A percentile compares a stretch with the other conserved stretches of the same genome.
Evolutionary conservation across 2,113 vertebrate genomes (phyloP).

Genomic region (Pampusana beccarii): DNA sequence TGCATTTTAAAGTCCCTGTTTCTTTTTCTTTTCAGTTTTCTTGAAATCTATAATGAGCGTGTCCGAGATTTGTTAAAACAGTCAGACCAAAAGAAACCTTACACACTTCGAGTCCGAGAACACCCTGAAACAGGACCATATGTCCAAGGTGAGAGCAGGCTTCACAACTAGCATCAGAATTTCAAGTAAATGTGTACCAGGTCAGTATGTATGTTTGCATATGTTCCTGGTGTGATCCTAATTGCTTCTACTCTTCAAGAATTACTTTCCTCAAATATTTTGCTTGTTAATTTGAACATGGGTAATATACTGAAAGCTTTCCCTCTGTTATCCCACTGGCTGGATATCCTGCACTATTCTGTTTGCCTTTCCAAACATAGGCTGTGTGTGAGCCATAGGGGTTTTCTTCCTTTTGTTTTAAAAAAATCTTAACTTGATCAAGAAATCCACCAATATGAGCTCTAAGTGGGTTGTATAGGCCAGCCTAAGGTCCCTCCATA

Average conservation of each 20-base stretch:
- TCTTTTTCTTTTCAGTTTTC: constrained; percentile 79
- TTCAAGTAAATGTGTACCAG: background rate
- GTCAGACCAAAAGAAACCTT: constrained; percentile 83
- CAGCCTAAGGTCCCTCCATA: background rate
- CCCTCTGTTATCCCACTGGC: background rate
- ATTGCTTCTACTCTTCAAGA: background rate
- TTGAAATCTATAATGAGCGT: constrained; percentile 98
- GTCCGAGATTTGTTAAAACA: constrained; percentile 89
- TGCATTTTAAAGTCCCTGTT: background rate
- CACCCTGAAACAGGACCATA: constrained; percentile 92
- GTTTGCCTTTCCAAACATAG: background rate
- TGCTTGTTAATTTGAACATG: background rate
- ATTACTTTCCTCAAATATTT: background rate
- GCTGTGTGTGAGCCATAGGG: background rate
- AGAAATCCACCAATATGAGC: background rate
- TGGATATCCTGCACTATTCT: background rate
- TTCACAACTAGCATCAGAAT: background rate
- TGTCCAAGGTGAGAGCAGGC: constrained; percentile 86
- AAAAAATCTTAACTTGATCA: background rate
- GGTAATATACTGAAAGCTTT: background rate
- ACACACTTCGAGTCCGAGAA: constrained; percentile 71
- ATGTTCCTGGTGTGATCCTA: background rate
- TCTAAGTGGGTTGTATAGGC: background rate
- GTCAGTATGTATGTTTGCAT: background rate
- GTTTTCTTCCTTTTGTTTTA: background rate